Percentiles rank a stretch among this genome's conserved stretches.
These are phyloP conservation scores for Neodiprion fabricii DNA, from an alignment of 1,140 invertebrate genomes.

Conservation along the genomic window DNA sequence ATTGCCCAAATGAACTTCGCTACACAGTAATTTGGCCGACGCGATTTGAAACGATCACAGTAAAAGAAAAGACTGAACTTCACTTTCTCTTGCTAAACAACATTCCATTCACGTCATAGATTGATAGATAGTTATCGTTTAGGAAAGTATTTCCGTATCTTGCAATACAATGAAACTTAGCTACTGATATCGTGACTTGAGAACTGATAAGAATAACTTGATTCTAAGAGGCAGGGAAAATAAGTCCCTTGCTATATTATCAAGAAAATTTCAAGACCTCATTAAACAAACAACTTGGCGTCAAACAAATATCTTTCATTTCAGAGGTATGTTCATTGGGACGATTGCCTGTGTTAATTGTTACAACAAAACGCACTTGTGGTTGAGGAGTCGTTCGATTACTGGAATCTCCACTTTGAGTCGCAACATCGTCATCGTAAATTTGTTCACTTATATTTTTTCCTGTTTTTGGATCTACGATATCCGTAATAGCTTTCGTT, in stretches of 20 bases:
- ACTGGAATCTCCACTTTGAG: slow-evolving; percentile 43
- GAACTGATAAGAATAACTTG: no score
- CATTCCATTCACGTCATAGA: no score
- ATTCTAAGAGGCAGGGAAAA: no score
- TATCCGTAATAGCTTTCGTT: slow-evolving; percentile 47
- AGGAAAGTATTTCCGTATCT: no score
- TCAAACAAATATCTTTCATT: not conserved
- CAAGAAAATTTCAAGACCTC: no score
- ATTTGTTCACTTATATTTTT: slow-evolving; percentile 52
- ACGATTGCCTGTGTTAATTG: not conserved
- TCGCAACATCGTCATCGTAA: slow-evolving; percentile 34
- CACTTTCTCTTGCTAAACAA: no score
- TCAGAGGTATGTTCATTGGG: not conserved
- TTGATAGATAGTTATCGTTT: no score
- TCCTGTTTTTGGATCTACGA: slow-evolving; percentile 54
- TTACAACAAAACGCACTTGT: slow-evolving; percentile 41
- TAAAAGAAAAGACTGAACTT: not conserved
- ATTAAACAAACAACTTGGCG: no score
- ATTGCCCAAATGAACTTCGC: not conserved
- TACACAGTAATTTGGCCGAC: not conserved
- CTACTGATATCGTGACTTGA: no score
- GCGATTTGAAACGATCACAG: not conserved
- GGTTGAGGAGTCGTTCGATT: slow-evolving; percentile 47
- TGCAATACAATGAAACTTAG: no score
- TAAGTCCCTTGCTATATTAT: no score